phyloP scores from a whole-genome alignment of 2,888 invertebrate species.

The Eremobia ochroleuca region DNA sequence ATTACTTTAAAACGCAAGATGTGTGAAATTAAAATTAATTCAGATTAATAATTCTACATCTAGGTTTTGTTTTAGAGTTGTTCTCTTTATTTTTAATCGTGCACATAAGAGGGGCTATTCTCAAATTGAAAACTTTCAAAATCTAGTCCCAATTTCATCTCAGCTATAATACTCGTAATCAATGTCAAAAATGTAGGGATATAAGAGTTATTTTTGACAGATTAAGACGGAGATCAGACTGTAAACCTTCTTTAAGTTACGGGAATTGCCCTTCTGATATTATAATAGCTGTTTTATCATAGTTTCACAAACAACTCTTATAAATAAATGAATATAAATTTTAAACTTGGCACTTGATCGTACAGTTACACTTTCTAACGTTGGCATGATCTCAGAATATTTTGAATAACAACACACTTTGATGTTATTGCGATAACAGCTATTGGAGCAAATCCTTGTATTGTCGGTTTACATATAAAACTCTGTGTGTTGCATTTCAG shows the following conservation, averaged over 20 bases:
- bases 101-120: too few species aligned
- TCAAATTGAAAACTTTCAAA: too few species aligned
- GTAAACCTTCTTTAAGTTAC: too few species aligned
- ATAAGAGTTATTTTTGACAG: background rate
- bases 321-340: constrained; percentile 35
- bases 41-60: constrained; percentile 12
- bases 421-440: constrained; percentile 53
- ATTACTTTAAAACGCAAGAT: constrained; percentile 43
- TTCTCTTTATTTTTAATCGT: too few species aligned
- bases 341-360: constrained; percentile 34
- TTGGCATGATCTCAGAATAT: constrained; percentile 58
- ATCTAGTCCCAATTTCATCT: background rate
- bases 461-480: constrained; percentile 58
- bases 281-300: constrained; percentile 14
- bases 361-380: constrained; percentile 50
- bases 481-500: constrained; percentile 58
- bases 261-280: background rate
- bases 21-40: constrained; percentile 45
- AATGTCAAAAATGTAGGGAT: background rate
- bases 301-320: constrained; percentile 31
- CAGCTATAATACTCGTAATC: background rate
- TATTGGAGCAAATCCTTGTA: constrained; percentile 53
- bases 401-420: constrained; percentile 58
- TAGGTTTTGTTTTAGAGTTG: constrained; percentile 19
- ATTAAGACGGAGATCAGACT: too few species aligned